Evolutionary conservation across 1,140 invertebrate species (phyloP).

Genomic region (Cotesia glomerata): DNA sequence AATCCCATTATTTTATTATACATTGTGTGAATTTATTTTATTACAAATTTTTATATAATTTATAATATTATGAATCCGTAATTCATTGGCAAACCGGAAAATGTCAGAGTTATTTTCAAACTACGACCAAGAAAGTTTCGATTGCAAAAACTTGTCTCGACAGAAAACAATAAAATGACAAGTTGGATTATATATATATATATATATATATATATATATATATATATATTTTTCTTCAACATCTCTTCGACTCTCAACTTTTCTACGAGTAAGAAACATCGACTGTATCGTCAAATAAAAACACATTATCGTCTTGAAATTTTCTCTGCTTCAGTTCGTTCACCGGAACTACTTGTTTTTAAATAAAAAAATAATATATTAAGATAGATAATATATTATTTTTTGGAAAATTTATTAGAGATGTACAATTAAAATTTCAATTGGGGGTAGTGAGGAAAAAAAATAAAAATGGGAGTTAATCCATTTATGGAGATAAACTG

Average conservation of each 20-base stretch:
- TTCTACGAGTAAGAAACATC: constrained; percentile 17
- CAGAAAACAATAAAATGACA: constrained; percentile 37
- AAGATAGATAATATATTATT: no score
- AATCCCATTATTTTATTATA: background rate
- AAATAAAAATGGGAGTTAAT: no score
- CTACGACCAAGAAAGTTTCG: constrained; percentile 29
- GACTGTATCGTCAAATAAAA: constrained; percentile 10
- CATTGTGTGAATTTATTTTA: no score
- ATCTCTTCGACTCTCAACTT: constrained; percentile 16
- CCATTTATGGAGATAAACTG: no score
- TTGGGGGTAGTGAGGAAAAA: no score
- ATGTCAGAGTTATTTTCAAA: no score
- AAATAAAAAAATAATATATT: no score
- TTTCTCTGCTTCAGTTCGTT: background rate
- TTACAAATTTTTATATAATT: no score
- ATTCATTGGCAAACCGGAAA: no score
- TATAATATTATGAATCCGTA: no score
- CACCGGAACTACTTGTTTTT: background rate
- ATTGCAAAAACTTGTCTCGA: constrained; percentile 39
- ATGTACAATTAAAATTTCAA: no score
- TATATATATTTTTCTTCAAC: constrained; percentile 10
- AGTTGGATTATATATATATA: constrained; percentile 10
- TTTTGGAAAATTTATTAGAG: no score
- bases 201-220: constrained; percentile 10
- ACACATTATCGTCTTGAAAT: constrained; percentile 17